Base-by-base conservation (phyloP, 2,113 vertebrate genomes). In the Illadopsis cleaveri region DNA sequence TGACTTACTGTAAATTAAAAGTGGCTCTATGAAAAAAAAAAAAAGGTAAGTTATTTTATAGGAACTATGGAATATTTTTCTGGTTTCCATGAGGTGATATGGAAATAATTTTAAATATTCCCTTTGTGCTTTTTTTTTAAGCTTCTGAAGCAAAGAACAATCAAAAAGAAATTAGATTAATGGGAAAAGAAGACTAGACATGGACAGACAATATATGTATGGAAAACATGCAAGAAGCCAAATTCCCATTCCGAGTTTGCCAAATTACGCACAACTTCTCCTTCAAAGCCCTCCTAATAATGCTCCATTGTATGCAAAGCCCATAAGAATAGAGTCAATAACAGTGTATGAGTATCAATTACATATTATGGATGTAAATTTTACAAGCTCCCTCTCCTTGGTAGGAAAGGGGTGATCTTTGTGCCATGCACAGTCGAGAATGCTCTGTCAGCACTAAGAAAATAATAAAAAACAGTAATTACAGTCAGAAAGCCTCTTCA, bases 1-100 rank as follows among this genome's bases (percentile, higher is more conserved):
- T 11, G 70, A 97, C 89, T 96, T 79, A 71, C 82, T 96, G 82
- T 97, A 85, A 97, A 96, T 97, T 95, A 95, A 96, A 90, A 76
- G 72, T 48, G 54, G 24, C 23, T 96, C 8, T 42, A 30, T 5
- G 8, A 27, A 92, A 83, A 68, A 31, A 25, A 47, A 18, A 42
- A 28, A 80, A 91, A 54, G 25, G 76, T 14, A 54, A 48, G 15
- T 35, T 83, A 77, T 90, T 86, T 82, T 73, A 31, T 50, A 61
- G 80, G 10, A 60, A 45, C 6, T 3, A 0, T 48, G 25, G 28
- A 93, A 65, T 1, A 53, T 40, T 90, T 88, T 78, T 66, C 27
- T 71, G 28, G 18, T 53, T 83, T 85, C 25, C 35, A 2, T 61
- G 53, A 51, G 31, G 73, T 57, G 25, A 81, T 28, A 65, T 40